Evolutionary conservation across 2,888 invertebrate genomes (phyloP), one percentile per base, ranked within the genome.

Genomic region (Diadegma fenestrale): DNA sequence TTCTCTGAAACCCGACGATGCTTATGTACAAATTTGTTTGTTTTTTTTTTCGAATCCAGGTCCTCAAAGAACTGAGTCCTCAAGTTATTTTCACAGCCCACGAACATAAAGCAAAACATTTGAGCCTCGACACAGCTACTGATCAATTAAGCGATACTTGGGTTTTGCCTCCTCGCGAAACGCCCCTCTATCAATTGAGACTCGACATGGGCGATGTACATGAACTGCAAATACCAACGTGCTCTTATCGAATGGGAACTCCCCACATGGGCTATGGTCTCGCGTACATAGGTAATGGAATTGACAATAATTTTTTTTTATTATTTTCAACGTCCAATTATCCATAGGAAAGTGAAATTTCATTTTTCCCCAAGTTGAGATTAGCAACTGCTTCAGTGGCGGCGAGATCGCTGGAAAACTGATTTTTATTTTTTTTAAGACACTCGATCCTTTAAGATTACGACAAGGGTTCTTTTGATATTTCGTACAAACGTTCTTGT

Each of bases 241-340:
- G 98, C 92, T 99, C 98, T 0, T 99, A 99, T 93, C 96, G 99
- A 90, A 99, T 99, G 99, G 99, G 99, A 0, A 97, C 97, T 26
- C 93, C 94, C 3, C 95, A 96, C 88, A 97, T 98, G 94, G 99
- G 99, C 1, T 98, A 97, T 94, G 98, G 98, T 48, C 96, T 96
- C 87, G 97, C 97, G 10, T 94, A 97, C 78, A 94, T 98, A 88
- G 97, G 98, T 97, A 94, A 94, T 90, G 93, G 61, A 94, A 94
- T 90, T 94, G 94, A 45, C 45, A 4, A 69, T 6, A 69, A 45
- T 17, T 45, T 48, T 0, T n/a, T n/a, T n/a, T n/a, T n/a, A n/a
- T n/a, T 26, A 45, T 19, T 19, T 41, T 0, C 19, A 37, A 12
- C n/a, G 30, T 33, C 33, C 6, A 63, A 37, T 64, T 19, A 3